A percentile compares a stretch with the other conserved stretches of the same genome.
These are phyloP conservation scores for Malurus splendens DNA, from an alignment of 2,797 vertebrate genomes.

Conservation along the genomic window DNA sequence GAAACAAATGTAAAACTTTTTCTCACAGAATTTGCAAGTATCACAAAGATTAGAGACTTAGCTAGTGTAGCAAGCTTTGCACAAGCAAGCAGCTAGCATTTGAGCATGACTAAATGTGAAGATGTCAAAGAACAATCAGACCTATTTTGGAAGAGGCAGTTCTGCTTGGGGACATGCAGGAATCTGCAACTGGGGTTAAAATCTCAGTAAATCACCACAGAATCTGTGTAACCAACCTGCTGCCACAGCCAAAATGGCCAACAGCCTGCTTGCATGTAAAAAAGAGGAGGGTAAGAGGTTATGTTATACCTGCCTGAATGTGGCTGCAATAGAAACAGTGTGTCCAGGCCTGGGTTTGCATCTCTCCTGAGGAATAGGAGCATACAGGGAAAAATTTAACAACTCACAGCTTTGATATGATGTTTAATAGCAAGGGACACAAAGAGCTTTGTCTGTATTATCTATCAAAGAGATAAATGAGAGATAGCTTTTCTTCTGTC, in stretches of 20 bases:
- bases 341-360: not conserved
- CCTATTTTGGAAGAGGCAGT: not conserved
- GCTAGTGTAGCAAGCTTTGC: not conserved
- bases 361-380: not conserved
- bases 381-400: not conserved
- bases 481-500: not conserved
- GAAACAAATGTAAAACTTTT: not conserved
- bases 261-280: not conserved
- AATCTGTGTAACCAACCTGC: not conserved
- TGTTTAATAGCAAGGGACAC: not conserved
- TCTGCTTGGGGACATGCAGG: not conserved
- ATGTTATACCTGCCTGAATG: not conserved
- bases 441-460: not conserved
- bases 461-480: not conserved
- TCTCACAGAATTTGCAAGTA: not conserved
- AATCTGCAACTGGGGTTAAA: not conserved
- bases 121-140: not conserved
- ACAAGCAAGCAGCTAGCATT: not conserved
- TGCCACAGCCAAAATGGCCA: not conserved
- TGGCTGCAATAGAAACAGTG: not conserved
- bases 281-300: not conserved
- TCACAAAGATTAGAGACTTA: not conserved
- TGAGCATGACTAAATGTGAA: not conserved
- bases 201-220: not conserved
- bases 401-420: not conserved